Evolutionary conservation across 1,140 invertebrate species (phyloP).

Genomic region (Drosophila kurseongensis): DNA sequence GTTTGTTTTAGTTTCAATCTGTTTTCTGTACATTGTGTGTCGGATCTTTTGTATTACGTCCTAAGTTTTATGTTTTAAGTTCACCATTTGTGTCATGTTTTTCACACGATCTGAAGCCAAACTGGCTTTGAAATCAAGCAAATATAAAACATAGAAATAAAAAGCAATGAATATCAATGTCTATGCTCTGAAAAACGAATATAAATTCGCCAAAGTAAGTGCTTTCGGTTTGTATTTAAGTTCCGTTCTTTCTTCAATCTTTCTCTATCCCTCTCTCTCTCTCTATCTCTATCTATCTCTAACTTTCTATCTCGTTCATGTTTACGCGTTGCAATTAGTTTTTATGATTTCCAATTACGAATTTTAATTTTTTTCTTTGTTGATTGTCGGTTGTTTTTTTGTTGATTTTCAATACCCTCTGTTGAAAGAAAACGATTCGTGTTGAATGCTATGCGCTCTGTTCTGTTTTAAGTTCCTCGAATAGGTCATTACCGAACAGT

Average conservation of each 20-base stretch:
- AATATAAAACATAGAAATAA: slow-evolving; percentile 54
- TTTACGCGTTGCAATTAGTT: slow-evolving; percentile 63
- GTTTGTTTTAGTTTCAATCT: slow-evolving; percentile 21
- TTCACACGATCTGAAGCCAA: slow-evolving; percentile 43
- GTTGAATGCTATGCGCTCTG: slow-evolving; percentile 71
- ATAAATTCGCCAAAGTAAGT: slow-evolving; percentile 68
- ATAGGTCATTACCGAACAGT: slow-evolving; percentile 57
- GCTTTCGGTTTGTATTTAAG: slow-evolving; percentile 73
- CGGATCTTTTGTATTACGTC: slow-evolving; percentile 43
- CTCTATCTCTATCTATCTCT: slow-evolving; percentile 23
- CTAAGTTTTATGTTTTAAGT: slow-evolving; percentile 55
- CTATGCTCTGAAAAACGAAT: slow-evolving; percentile 61
- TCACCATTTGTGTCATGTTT: slow-evolving; percentile 64
- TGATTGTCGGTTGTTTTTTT: slow-evolving; percentile 44
- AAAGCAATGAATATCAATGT: slow-evolving; percentile 57
- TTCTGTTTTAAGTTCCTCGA: slow-evolving; percentile 68
- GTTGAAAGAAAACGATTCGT: slow-evolving; percentile 49
- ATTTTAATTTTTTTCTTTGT: slow-evolving; percentile 28
- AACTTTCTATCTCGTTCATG: slow-evolving; percentile 38
- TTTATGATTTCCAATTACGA: slow-evolving; percentile 51
- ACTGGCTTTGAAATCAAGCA: slow-evolving; percentile 41
- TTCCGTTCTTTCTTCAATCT: slow-evolving; percentile 57
- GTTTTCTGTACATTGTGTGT: slow-evolving; percentile 45
- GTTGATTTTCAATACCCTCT: slow-evolving; percentile 35
- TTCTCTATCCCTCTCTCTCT: slow-evolving; percentile 33